These are phyloP conservation scores for Brachypteracias leptosomus DNA, from an alignment of 2,113 vertebrate species.

Conservation along the genomic window DNA sequence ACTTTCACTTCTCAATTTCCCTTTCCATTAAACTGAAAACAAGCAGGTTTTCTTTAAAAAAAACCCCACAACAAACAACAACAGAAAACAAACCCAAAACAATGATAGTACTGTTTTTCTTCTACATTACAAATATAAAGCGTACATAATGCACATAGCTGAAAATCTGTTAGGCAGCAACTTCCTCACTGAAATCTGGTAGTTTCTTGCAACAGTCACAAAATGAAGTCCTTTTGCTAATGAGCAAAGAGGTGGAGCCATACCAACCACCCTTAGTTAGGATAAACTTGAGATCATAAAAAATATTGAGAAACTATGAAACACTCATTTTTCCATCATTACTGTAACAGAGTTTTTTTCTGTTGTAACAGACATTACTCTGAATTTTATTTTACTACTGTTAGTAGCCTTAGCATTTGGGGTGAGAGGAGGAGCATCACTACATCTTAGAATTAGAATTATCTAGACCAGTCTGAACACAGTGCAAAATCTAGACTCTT, in stretches of 20 bases:
- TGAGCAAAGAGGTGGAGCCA: neutral
- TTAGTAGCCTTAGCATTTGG: neutral
- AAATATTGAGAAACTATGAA: neutral
- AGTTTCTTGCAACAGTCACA: neutral
- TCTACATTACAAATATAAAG: neutral
- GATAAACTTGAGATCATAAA: neutral
- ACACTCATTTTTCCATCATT: neutral
- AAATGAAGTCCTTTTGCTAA: neutral
- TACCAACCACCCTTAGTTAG: neutral
- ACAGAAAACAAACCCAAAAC: too few relatives aligned
- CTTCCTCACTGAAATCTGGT: neutral
- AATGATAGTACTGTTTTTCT: neutral
- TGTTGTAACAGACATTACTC: neutral
- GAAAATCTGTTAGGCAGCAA: neutral
- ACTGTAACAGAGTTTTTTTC: neutral
- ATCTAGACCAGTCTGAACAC: neutral
- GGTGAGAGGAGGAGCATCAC: neutral
- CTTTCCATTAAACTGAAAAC: neutral
- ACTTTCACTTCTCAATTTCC: neutral
- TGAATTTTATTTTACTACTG: neutral
- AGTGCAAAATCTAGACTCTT: neutral
- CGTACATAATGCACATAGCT: accelerated
- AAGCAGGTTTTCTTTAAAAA: neutral
- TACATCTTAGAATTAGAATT: neutral
- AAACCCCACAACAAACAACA: too few relatives aligned